phyloP scores from a whole-genome alignment of 2,888 invertebrate genomes.

The Thereva unica region DNA sequence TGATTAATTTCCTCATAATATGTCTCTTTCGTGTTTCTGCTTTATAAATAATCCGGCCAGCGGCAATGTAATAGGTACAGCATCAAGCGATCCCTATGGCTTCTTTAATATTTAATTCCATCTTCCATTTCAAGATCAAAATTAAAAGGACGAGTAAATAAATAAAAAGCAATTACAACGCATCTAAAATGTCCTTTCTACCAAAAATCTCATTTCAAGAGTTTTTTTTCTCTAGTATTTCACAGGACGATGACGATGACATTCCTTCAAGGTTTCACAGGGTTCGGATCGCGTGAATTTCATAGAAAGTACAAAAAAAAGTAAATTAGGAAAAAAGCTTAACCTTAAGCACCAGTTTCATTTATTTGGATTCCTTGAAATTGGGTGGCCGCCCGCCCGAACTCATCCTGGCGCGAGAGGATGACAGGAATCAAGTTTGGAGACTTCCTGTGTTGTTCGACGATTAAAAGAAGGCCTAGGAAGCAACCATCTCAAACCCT shows the following conservation, averaged over 20 bases:
- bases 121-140: conserved; percentile 35
- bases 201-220: conserved; percentile 34
- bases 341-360: conserved; percentile 37
- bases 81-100: neutral
- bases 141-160: conserved; percentile 42
- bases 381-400: conserved; percentile 18
- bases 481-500: no score
- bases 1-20: conserved; percentile 18
- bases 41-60: conserved; percentile 25
- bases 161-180: conserved; percentile 41
- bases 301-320: conserved; percentile 2
- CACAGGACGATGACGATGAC: neutral
- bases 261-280: conserved; percentile 5
- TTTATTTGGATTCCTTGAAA: conserved; percentile 36
- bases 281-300: conserved; percentile 23
- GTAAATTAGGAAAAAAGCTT: conserved; percentile 27
- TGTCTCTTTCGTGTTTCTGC: conserved; percentile 11
- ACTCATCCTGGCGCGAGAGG: conserved; percentile 23
- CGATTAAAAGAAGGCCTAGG: no score
- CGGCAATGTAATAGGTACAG: neutral
- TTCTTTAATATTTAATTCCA: conserved; percentile 37
- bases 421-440: conserved; percentile 22
- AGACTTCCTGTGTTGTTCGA: no score
- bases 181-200: conserved; percentile 37
- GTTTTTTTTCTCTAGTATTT: conserved; percentile 30